Conservation (phyloP, 2,113 vertebrate species). For the Colistium nudipinnis region DNA sequence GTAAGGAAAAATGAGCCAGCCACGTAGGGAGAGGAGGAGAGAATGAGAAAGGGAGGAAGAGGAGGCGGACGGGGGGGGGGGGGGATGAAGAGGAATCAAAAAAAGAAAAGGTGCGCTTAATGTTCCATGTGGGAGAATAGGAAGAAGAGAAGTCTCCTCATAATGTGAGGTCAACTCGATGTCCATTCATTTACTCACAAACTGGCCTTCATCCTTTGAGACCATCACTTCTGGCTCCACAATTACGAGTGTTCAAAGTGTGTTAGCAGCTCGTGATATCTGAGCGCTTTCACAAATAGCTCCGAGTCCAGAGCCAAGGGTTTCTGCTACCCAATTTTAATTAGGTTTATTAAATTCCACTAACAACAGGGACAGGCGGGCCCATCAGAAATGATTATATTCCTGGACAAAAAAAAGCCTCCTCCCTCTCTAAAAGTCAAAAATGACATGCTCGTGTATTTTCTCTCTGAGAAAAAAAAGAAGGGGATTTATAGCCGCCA, state of each 20-base stretch:
- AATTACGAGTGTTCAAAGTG: constrained; percentile 49
- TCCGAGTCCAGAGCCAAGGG: constrained; percentile 11
- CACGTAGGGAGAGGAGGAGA: constrained; percentile 35
- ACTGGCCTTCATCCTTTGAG: constrained; percentile 45
- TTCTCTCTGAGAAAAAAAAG: constrained; percentile 29
- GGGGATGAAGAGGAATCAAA: constrained; percentile 24
- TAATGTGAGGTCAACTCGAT: constrained; percentile 69
- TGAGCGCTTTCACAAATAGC: background rate
- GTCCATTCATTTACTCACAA: constrained; percentile 58
- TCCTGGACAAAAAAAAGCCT: constrained; percentile 13
- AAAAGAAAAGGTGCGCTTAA: constrained; percentile 39
- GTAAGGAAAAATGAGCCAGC: constrained; percentile 45
- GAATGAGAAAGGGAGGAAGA: constrained; percentile 20
- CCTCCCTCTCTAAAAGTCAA: constrained; percentile 12
- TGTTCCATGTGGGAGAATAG: constrained; percentile 55
- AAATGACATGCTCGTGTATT: constrained; percentile 35
- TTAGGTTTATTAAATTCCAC: constrained; percentile 23
- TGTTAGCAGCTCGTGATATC: constrained; percentile 9
- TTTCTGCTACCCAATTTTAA: constrained; percentile 31
- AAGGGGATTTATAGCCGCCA: constrained; percentile 28
- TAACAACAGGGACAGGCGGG: constrained; percentile 5
- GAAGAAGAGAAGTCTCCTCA: constrained; percentile 46
- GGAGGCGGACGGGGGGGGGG: constrained; percentile 16
- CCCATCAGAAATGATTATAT: constrained; percentile 33
- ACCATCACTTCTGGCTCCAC: constrained; percentile 48